Evolutionary conservation across 1,140 invertebrate species (phyloP), one percentile per base, ranked within the genome.

Genomic region (Tetraneura akinire): DNA sequence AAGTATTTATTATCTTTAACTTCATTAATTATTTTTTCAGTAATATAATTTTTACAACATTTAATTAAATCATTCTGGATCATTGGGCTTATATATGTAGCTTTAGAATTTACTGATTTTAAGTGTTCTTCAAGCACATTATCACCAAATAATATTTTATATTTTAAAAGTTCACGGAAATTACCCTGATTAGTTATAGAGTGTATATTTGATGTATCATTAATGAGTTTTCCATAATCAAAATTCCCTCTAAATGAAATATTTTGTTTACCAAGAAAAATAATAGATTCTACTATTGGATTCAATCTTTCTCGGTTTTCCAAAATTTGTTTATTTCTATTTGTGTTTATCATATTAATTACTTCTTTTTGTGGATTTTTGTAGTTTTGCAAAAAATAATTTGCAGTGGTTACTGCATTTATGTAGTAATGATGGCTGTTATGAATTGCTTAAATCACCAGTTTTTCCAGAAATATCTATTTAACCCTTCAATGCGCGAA

Each of bases 31-130:
- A 26, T 26, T 57, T 57, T 57, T 1, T 57, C 13, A 0, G 13
- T 57, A 57, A 57, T 57, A 57, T 23, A 57, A 57, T 57, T 8
- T 13, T 57, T 10, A 57, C 53, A 57, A 10, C 53, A 57, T 57
- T 8, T 57, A 57, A 57, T 57, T 13, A 57, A 13, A 11, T 57
- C 53, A 57, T 57, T 57, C 23, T 57, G 53, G 10, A 11, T 10
- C 11, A 57, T 11, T 57, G 53, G 53, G 21, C 53, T 57, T 1
- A 57, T 57, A 57, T 57, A 57, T 10, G 53, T 57, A 23, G 53
- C 53, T 57, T 9, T 57, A 10, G 53, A 8, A 10, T 57, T 26
- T n/a, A 5, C 3, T 57, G 53, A 57, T 13, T 57, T 57, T 57
- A 57, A 57, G 23, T 57, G 53, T 8, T 57, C 53, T 23, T 57